Percentiles rank a stretch among this genome's conserved stretches.
These are phyloP conservation scores for Orthonychiurus folsomi DNA, from an alignment of 2,888 invertebrate species.

Conservation along the genomic window DNA sequence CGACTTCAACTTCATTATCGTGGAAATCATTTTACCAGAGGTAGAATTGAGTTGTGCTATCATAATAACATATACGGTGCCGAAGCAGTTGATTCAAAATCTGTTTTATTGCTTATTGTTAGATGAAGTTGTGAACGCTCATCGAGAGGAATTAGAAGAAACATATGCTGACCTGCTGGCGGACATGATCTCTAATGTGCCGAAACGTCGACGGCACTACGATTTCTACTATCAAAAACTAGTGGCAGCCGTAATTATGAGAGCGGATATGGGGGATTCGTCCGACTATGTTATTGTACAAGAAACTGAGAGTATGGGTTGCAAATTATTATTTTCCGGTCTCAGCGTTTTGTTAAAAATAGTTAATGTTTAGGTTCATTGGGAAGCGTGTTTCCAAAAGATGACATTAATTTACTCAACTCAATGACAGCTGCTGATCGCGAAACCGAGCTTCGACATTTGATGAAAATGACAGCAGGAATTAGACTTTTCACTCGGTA, in stretches of 20 bases:
- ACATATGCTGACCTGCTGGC: constrained; percentile 4
- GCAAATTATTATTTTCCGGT: not conserved
- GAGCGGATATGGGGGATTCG: constrained; percentile 26
- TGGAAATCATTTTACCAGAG: constrained; percentile 22
- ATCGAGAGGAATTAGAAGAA: constrained; percentile 6
- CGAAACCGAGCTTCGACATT: constrained; percentile 22
- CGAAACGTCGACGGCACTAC: constrained; percentile 22
- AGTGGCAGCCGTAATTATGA: constrained; percentile 22
- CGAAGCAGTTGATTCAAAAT: not conserved
- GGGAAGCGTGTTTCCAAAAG: constrained; percentile 24
- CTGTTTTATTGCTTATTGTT: not conserved
- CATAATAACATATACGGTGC: not conserved
- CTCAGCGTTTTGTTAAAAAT: not conserved
- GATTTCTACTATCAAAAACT: constrained; percentile 33
- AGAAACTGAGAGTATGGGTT: constrained; percentile 25
- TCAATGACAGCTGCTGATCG: constrained; percentile 21
- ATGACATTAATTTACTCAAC: constrained; percentile 24
- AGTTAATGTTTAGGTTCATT: constrained; percentile 22
- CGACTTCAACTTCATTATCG: constrained; percentile 26
- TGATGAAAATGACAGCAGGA: constrained; percentile 24
- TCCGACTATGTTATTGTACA: constrained; percentile 24
- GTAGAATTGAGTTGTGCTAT: constrained; percentile 8
- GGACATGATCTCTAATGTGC: constrained; percentile 17
- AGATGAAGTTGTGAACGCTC: constrained; percentile 13
- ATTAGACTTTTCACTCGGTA: constrained; percentile 27